Evolutionary conservation across 1,140 invertebrate species (phyloP).

Genomic region (Drosophila seguyi): DNA sequence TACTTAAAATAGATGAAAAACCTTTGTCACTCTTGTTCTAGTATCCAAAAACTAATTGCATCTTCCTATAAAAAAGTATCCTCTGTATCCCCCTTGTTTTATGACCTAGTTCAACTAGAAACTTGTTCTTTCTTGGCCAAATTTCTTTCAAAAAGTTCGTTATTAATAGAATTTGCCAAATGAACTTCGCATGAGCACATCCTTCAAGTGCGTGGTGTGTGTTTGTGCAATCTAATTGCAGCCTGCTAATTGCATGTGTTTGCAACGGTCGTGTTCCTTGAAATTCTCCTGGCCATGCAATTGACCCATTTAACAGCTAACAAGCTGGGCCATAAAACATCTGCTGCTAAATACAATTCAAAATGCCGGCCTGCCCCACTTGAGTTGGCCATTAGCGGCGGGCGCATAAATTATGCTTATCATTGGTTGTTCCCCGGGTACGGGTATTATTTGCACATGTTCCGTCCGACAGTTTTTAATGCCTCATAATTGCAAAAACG

Average conservation of each 20-base stretch:
- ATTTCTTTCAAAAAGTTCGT: conserved; percentile 19
- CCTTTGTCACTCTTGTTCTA: not conserved
- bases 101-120: not conserved
- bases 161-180: conserved; percentile 53
- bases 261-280: conserved; percentile 40
- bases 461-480: conserved; percentile 54
- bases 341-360: conserved; percentile 24
- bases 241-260: conserved; percentile 39
- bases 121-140: not conserved
- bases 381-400: conserved; percentile 54
- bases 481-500: conserved; percentile 68
- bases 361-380: conserved; percentile 22
- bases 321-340: conserved; percentile 37
- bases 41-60: too few species aligned
- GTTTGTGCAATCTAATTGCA: conserved; percentile 38
- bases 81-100: not conserved
- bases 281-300: conserved; percentile 51
- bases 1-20: not conserved
- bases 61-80: not conserved
- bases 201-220: conserved; percentile 17
- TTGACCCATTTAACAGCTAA: conserved; percentile 70
- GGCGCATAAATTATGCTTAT: conserved; percentile 78
- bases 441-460: conserved; percentile 72
- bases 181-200: conserved; percentile 22
- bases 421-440: conserved; percentile 36